Evolutionary conservation across 2,113 vertebrate genomes (phyloP).

Genomic region (Drymodes brunneopygia): DNA sequence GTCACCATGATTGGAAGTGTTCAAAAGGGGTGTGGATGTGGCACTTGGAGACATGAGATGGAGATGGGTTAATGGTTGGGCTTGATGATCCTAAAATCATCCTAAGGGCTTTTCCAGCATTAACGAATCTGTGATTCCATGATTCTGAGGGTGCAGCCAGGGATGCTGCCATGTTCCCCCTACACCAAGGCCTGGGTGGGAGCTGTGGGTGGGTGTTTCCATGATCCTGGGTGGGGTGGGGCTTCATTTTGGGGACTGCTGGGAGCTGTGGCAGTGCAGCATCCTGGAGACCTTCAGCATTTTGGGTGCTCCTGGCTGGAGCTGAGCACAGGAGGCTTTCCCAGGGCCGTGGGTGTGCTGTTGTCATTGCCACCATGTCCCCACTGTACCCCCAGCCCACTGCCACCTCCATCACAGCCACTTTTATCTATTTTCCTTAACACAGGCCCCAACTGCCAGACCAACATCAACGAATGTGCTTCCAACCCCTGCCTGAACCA

Average conservation of each 20-base stretch:
- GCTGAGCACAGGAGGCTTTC: neutral
- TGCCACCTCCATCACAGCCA: neutral
- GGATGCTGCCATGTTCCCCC: accelerated
- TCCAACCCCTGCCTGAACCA: conserved; percentile 97
- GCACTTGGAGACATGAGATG: neutral
- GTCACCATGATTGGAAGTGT: neutral
- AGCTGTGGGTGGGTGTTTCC: neutral
- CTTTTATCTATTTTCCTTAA: neutral
- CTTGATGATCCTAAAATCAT: neutral
- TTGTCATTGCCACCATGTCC: neutral
- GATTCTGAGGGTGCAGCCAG: conserved; percentile 55
- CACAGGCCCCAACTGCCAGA: conserved; percentile 92
- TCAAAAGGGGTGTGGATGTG: neutral
- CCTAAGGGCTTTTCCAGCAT: neutral
- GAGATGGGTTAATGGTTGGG: neutral
- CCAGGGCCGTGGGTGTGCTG: neutral
- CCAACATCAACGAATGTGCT: conserved; percentile 95
- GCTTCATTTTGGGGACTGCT: neutral
- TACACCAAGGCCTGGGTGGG: accelerated
- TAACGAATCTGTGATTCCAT: neutral
- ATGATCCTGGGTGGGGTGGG: neutral
- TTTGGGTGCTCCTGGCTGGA: neutral
- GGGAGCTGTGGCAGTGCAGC: neutral
- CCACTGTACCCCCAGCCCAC: neutral
- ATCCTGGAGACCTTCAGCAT: neutral